Percentiles rank a stretch among this genome's conserved stretches.
Conservation (phyloP, 2,797 vertebrate genomes). For the Otolemur crassicaudatus region DNA sequence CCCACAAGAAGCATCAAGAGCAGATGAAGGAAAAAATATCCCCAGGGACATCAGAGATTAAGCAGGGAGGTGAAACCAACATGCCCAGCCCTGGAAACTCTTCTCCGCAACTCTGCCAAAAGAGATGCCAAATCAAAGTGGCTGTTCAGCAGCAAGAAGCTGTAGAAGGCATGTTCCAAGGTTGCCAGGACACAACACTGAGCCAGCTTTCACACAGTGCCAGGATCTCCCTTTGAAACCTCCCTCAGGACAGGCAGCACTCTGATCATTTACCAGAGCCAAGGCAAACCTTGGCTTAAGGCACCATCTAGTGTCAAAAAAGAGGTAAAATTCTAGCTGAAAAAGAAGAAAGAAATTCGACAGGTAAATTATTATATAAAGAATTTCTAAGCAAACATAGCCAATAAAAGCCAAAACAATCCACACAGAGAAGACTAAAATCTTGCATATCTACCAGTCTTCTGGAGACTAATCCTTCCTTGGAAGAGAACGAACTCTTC, state of each 20-base stretch:
- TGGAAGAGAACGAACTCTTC: background rate
- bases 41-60: background rate
- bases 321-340: background rate
- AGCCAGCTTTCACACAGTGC: background rate
- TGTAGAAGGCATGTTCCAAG: background rate
- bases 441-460: background rate
- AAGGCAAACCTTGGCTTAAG: background rate
- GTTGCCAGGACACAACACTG: background rate
- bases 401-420: background rate
- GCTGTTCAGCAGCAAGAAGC: background rate
- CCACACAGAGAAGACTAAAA: background rate
- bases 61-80: background rate
- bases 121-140: background rate
- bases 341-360: background rate
- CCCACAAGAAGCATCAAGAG: background rate
- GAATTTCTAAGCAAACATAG: background rate
- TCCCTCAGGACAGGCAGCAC: background rate
- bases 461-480: too few relatives aligned
- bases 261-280: background rate
- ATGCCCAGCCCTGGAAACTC: background rate
- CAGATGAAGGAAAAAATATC: background rate
- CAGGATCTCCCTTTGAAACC: background rate
- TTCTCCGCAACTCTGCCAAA: background rate
- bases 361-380: background rate
- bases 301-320: background rate